Base-by-base conservation (phyloP, 2,888 invertebrate genomes). In the Apotomis capreana region DNA sequence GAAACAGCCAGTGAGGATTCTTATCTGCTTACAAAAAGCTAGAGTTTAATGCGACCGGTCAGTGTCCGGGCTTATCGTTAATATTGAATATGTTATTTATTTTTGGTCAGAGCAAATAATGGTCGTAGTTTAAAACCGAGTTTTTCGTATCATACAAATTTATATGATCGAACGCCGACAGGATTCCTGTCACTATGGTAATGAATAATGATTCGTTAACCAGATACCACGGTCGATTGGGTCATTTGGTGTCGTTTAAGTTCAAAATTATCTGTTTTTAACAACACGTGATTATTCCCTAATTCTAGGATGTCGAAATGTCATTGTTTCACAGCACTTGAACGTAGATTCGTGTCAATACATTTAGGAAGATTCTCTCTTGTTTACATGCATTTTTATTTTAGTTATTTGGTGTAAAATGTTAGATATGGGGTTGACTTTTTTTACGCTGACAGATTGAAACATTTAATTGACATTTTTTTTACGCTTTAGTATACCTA, bases 301-400 rank as follows among this genome's bases (percentile, higher is more conserved):
- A 70, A 74, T 72, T 64, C 78, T 78, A 80, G 81, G 75, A 62
- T 79, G 78, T 80, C 78, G 79, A 78, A 77, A 79, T 81, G 79
- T 83, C 82, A 83, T 26, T 83, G 77, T 82, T 83, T 81, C 81
- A 83, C 83, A 85, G 85, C 84, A 85, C 84, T 81, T 84, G 81
- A 82, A 82, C 81, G 84, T 87, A 88, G 87, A 82, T 82, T 84
- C 84, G 83, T 86, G 86, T 85, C 85, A 78, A 79, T 87, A 83
- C 83, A 78, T 79, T 83, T 85, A 85, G 84, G 83, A 77, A 80
- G 79, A 77, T 77, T 83, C 77, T 80, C 76, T 82, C 78, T 82
- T 81, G 78, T 83, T 83, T 83, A 80, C 84, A 83, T 73, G 73
- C 75, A 75, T 75, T 76, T 83, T 81, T 78, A 79, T 79, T 80